phyloP scores from a whole-genome alignment of 2,113 vertebrate genomes.

The Rostratula benghalensis region DNA sequence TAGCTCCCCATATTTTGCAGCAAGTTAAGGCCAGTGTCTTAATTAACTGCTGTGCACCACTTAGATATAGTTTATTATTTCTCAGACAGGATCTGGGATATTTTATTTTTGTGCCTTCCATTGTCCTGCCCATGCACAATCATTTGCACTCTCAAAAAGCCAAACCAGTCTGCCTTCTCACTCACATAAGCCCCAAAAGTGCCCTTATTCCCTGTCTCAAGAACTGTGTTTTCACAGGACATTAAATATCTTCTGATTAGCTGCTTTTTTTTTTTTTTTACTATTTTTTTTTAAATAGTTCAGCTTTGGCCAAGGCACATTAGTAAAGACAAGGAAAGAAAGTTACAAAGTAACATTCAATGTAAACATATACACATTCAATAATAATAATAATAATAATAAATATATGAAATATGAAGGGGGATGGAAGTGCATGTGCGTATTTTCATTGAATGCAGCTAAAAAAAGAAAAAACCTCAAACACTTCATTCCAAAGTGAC shows the following conservation, averaged over 20 bases:
- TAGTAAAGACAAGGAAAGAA: background rate
- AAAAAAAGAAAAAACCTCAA: background rate
- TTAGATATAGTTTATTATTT: background rate
- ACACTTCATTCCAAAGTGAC: background rate
- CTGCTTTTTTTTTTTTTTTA: background rate
- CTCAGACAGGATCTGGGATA: background rate
- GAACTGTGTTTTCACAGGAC: background rate
- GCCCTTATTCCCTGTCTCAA: background rate
- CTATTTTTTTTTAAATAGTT: background rate
- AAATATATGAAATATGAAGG: accelerated
- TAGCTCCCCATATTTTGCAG: background rate
- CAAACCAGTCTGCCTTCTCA: background rate
- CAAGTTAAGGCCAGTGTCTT: background rate
- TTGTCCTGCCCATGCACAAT: background rate
- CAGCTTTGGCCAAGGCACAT: background rate
- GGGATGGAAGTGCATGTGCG: accelerated
- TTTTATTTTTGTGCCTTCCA: background rate
- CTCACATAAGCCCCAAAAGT: background rate
- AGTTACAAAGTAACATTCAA: background rate
- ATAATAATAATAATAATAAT: background rate
- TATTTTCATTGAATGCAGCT: background rate
- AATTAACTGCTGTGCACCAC: background rate
- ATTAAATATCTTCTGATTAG: background rate
- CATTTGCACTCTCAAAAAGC: background rate
- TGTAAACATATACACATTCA: accelerated